phyloP scores from a whole-genome alignment of 1,140 invertebrate species.

The Calliphora vicina region DNA sequence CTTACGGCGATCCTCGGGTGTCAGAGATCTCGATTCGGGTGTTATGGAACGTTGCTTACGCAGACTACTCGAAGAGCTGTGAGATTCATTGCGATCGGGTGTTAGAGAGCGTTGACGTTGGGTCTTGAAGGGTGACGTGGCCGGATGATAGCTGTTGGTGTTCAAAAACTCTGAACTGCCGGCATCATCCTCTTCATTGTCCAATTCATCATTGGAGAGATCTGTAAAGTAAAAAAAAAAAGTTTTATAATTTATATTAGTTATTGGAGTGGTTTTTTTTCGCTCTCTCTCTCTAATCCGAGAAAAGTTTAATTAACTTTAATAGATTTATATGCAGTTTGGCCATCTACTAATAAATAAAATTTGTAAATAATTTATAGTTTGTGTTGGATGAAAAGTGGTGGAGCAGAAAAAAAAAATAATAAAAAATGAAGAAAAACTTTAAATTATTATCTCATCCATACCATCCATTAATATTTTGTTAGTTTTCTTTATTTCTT shows the following conservation, averaged over 20 bases:
- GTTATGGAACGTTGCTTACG: constrained; percentile 60
- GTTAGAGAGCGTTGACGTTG: constrained; percentile 58
- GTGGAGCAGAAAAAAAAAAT: too few relatives aligned
- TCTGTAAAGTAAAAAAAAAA: constrained; percentile 43
- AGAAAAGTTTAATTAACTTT: too few relatives aligned
- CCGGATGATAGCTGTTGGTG: constrained; percentile 51
- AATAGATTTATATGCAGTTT: not conserved
- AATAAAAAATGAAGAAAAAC: not conserved
- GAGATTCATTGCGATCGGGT: constrained; percentile 59
- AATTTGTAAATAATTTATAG: not conserved
- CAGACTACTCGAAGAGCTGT: constrained; percentile 56
- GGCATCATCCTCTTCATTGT: constrained; percentile 56
- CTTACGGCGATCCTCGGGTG: constrained; percentile 57
- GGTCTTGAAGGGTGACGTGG: constrained; percentile 53
- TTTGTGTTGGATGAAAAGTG: not conserved
- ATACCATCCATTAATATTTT: not conserved
- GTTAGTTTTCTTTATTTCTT: not conserved
- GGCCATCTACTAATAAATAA: not conserved
- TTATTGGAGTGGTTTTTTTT: not conserved
- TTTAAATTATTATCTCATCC: not conserved
- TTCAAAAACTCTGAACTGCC: constrained; percentile 53
- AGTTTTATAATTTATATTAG: not conserved
- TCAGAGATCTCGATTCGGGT: constrained; percentile 58
- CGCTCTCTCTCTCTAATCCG: not conserved
- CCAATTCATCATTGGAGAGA: constrained; percentile 61